Evolutionary conservation across 2,113 vertebrate genomes (phyloP).

Genomic region (Xyliphius kryptos): DNA sequence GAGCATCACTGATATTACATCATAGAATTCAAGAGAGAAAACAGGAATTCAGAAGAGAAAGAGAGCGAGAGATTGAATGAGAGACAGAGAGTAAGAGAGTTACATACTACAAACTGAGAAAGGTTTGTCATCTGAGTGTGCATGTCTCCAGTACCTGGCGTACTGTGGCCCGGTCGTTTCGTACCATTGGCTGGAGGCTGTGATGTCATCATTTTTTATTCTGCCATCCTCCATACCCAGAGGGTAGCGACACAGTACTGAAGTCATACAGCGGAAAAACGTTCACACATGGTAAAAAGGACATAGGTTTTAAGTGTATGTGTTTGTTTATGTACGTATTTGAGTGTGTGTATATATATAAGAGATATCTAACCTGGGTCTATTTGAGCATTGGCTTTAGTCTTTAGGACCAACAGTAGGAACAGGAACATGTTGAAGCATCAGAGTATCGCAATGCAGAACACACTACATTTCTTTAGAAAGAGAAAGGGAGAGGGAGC

Average conservation of each 20-base stretch:
- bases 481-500: constrained; percentile 34
- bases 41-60: too few species aligned
- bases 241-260: constrained; percentile 79
- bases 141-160: constrained; percentile 69
- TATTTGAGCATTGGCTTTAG: constrained; percentile 66
- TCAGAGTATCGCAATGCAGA: constrained; percentile 54
- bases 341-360: constrained; percentile 4
- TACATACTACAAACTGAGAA: too few species aligned
- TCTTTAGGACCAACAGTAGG: constrained; percentile 73
- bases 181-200: constrained; percentile 84
- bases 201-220: constrained; percentile 77
- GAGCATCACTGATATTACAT: too few species aligned
- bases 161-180: constrained; percentile 79
- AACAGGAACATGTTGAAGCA: constrained; percentile 80
- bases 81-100: too few species aligned
- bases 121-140: neutral
- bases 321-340: too few species aligned
- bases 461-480: constrained; percentile 78
- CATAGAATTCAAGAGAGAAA: too few species aligned
- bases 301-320: neutral
- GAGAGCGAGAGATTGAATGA: neutral
- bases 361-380: constrained; percentile 77
- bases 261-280: neutral
- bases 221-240: constrained; percentile 83
- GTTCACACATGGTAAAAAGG: constrained; percentile 11